Evolutionary conservation across 2,888 invertebrate species (phyloP).

Genomic region (Pharmacophagus antenor): DNA sequence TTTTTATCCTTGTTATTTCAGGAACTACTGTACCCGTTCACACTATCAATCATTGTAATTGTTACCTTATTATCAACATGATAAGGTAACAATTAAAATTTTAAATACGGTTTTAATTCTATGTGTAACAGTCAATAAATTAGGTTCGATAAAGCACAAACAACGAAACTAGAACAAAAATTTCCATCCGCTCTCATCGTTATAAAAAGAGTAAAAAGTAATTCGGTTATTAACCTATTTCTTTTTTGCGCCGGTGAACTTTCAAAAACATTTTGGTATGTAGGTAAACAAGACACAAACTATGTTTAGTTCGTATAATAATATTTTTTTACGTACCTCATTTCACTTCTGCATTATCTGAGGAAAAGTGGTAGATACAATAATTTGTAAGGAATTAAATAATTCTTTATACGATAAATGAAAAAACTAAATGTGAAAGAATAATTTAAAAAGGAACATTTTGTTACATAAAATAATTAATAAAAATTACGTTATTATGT

Average conservation of each 20-base stretch:
- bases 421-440: too few species aligned
- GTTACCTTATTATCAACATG: too few species aligned
- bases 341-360: not conserved
- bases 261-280: conserved; percentile 28
- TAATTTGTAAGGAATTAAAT: too few species aligned
- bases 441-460: too few species aligned
- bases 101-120: not conserved
- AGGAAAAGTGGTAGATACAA: too few species aligned
- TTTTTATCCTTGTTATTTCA: not conserved
- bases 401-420: too few species aligned
- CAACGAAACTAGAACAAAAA: conserved; percentile 18
- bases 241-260: conserved; percentile 31
- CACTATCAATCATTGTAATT: not conserved
- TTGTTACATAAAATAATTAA: too few species aligned
- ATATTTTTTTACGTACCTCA: not conserved
- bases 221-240: conserved; percentile 31
- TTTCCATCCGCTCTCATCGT: conserved; percentile 16
- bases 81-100: not conserved
- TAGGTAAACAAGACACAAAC: conserved; percentile 27
- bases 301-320: not conserved
- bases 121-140: not conserved
- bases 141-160: not conserved
- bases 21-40: not conserved
- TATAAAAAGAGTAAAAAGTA: conserved; percentile 15
- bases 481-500: not conserved